Evolutionary conservation across 2,888 invertebrate species (phyloP).

Genomic region (Rotaria sp.): DNA sequence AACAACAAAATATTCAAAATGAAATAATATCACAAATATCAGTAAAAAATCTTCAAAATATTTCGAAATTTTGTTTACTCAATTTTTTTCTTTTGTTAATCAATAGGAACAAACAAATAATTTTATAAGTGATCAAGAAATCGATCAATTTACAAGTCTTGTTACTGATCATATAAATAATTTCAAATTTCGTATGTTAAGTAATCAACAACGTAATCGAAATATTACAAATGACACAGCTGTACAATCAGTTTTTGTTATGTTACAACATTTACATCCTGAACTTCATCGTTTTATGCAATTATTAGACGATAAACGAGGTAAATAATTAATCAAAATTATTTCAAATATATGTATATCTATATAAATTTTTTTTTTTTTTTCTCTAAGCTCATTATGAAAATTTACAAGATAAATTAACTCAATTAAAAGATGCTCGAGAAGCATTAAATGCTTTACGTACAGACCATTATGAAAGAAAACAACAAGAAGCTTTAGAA

Average conservation of each 20-base stretch:
- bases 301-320: constrained; percentile 58
- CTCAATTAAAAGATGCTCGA: constrained; percentile 83
- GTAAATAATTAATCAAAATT: constrained; percentile 53
- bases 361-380: neutral
- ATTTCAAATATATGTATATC: too few species aligned
- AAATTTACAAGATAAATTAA: constrained; percentile 68
- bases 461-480: constrained; percentile 79
- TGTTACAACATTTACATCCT: constrained; percentile 89
- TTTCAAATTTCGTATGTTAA: constrained; percentile 72
- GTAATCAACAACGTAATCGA: constrained; percentile 81
- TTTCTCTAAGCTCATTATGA: constrained; percentile 58
- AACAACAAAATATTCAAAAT: neutral
- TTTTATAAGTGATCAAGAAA: constrained; percentile 19
- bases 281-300: constrained; percentile 75
- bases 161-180: constrained; percentile 58
- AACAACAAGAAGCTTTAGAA: constrained; percentile 80
- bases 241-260: constrained; percentile 91
- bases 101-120: neutral
- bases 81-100: neutral
- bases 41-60: neutral
- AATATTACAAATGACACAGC: constrained; percentile 92
- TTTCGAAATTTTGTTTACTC: constrained; percentile 39
- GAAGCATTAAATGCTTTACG: constrained; percentile 88
- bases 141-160: constrained; percentile 30
- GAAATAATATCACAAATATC: neutral